A percentile compares a stretch with the other conserved stretches of the same genome.
These are phyloP conservation scores for Vespertilio murinus DNA, from an alignment of 2,797 vertebrate genomes.

Conservation along the genomic window DNA sequence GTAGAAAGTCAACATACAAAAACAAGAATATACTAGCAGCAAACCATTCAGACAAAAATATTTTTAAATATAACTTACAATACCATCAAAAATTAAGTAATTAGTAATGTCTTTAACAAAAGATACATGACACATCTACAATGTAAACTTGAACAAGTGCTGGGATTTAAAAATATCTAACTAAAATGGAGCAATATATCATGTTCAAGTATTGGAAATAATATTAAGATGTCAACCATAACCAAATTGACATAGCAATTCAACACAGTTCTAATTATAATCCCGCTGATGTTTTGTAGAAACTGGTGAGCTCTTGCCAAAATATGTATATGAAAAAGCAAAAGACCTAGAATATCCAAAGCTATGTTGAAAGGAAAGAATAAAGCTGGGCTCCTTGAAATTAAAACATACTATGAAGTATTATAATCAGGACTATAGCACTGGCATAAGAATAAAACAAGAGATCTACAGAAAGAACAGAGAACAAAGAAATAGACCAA, in stretches of 20 bases:
- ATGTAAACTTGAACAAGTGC: not conserved
- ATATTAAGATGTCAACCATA: not conserved
- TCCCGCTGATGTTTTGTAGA: not conserved
- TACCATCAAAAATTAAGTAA: not conserved
- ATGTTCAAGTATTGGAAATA: not conserved
- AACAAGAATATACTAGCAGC: constrained; percentile 20
- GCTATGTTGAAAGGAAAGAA: not conserved
- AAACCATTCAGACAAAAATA: not conserved
- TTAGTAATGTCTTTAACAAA: not conserved
- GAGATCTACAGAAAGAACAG: not conserved
- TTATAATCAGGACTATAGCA: not conserved
- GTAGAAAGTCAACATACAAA: constrained; percentile 15
- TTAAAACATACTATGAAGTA: not conserved
- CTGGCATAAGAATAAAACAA: not conserved
- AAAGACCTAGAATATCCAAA: constrained; percentile 7
- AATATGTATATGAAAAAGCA: not conserved
- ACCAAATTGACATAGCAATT: not conserved
- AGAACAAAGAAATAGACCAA: not conserved
- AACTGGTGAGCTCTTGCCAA: not conserved
- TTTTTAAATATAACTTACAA: constrained; percentile 12
- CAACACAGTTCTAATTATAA: constrained; percentile 1
- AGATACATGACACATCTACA: not conserved
- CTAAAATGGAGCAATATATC: not conserved
- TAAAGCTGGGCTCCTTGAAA: not conserved
- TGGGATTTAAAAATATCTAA: constrained; percentile 13